Percentiles rank a stretch among this genome's conserved stretches.
Evolutionary conservation across 1,140 invertebrate species (phyloP).

Genomic region (Cecropterus lyciades): DNA sequence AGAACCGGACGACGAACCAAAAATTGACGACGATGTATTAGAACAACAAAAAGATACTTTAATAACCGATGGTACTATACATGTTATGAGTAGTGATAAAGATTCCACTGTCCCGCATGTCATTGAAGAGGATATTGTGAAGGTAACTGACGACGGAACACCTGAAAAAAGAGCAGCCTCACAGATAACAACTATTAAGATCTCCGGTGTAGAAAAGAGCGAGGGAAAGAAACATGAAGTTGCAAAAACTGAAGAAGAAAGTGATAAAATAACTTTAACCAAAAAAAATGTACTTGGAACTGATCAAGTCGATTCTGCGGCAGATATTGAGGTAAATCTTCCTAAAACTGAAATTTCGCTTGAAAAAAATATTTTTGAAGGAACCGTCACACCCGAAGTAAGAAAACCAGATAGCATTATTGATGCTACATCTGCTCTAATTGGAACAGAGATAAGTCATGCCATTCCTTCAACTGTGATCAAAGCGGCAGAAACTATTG

Average conservation of each 20-base stretch:
- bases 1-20: slow-evolving; percentile 85
- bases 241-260: too few relatives aligned
- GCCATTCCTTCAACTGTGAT: not conserved
- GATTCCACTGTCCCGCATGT: not conserved
- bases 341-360: not conserved
- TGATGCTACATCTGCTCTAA: slow-evolving; percentile 3
- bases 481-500: not conserved
- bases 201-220: not conserved
- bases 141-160: not conserved
- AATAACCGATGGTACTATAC: not conserved
- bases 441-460: not conserved
- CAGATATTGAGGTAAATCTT: not conserved
- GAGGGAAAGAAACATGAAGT: too few relatives aligned
- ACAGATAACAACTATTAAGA: not conserved
- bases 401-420: slow-evolving; percentile 8
- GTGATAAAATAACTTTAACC: too few relatives aligned
- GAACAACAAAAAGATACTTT: not conserved
- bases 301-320: too few relatives aligned
- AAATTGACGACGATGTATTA: slow-evolving; percentile 10
- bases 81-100: not conserved
- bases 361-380: not conserved
- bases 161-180: not conserved
- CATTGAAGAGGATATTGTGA: not conserved
- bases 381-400: not conserved
- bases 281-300: too few relatives aligned